A percentile compares a stretch with the other conserved stretches of the same genome.
Evolutionary conservation across 1,140 invertebrate genomes (phyloP).

Genomic region (Tetramorium alpestre): DNA sequence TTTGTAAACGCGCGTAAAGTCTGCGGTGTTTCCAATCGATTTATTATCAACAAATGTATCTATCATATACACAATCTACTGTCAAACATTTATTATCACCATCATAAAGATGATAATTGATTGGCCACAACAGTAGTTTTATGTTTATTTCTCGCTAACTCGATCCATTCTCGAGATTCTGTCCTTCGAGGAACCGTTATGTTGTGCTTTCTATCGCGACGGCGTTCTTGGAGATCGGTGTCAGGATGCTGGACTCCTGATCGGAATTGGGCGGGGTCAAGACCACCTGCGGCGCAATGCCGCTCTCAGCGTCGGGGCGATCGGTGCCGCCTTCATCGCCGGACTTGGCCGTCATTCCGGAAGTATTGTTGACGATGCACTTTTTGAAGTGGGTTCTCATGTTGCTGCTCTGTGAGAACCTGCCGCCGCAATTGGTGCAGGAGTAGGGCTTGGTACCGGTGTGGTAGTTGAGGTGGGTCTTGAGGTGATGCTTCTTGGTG

Average conservation of each 20-base stretch:
- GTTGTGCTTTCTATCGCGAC: constrained; percentile 10
- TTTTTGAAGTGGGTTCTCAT: constrained; percentile 93
- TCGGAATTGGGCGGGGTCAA: constrained; percentile 80
- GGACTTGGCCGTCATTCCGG: neutral
- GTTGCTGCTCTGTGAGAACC: constrained; percentile 92
- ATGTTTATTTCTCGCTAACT: neutral
- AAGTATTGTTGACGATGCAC: constrained; percentile 83
- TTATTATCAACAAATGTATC: neutral
- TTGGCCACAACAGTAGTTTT: neutral
- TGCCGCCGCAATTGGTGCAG: constrained; percentile 90
- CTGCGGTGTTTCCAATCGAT: neutral
- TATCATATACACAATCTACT: neutral
- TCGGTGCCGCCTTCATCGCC: neutral
- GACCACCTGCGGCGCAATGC: constrained; percentile 11
- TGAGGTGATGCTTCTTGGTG: constrained; percentile 93
- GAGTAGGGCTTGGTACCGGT: constrained; percentile 92
- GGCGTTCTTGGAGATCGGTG: constrained; percentile 65
- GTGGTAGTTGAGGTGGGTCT: constrained; percentile 94
- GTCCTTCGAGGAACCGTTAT: constrained; percentile 7
- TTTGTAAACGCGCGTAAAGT: neutral
- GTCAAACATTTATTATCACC: neutral
- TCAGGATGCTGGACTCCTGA: constrained; percentile 75
- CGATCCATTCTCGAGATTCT: neutral
- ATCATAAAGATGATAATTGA: neutral
- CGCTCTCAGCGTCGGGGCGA: neutral